Percentiles rank a stretch among this genome's conserved stretches.
Evolutionary conservation across 2,113 vertebrate genomes (phyloP).

Genomic region (Centropus unirufus): DNA sequence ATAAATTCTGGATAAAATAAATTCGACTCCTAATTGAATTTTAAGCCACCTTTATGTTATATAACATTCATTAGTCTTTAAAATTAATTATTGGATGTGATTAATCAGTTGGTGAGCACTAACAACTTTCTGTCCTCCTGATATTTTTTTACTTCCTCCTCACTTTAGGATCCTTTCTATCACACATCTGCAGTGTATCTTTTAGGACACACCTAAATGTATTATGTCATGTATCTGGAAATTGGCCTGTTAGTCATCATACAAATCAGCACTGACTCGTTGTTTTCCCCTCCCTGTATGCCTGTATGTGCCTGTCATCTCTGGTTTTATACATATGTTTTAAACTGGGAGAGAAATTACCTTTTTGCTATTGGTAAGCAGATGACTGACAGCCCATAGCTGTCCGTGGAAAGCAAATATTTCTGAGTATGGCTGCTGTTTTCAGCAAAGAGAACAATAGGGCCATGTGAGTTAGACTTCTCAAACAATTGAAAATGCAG

Average conservation of each 20-base stretch:
- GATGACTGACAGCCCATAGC: not conserved
- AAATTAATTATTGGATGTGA: not conserved
- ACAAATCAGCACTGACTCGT: not conserved
- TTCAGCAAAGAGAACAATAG: not conserved
- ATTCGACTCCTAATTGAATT: not conserved
- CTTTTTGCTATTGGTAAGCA: not conserved
- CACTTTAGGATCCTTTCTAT: not conserved
- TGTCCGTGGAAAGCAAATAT: not conserved
- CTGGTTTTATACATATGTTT: not conserved
- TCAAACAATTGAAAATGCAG: not conserved
- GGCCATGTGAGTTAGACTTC: not conserved
- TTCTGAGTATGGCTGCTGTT: not conserved
- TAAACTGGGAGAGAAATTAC: not conserved
- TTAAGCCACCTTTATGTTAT: not conserved
- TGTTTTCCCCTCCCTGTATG: not conserved
- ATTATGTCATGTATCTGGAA: not conserved
- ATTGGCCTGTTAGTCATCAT: constrained; percentile 18
- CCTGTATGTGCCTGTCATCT: not conserved
- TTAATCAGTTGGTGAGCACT: not conserved
- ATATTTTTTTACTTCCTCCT: not conserved
- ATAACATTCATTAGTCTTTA: not conserved
- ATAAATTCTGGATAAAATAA: not conserved
- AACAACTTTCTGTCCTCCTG: not conserved
- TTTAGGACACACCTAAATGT: constrained; percentile 15
- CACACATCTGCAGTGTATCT: not conserved